phyloP scores from a whole-genome alignment of 2,113 vertebrate species.

The Neogobius melanostomus region DNA sequence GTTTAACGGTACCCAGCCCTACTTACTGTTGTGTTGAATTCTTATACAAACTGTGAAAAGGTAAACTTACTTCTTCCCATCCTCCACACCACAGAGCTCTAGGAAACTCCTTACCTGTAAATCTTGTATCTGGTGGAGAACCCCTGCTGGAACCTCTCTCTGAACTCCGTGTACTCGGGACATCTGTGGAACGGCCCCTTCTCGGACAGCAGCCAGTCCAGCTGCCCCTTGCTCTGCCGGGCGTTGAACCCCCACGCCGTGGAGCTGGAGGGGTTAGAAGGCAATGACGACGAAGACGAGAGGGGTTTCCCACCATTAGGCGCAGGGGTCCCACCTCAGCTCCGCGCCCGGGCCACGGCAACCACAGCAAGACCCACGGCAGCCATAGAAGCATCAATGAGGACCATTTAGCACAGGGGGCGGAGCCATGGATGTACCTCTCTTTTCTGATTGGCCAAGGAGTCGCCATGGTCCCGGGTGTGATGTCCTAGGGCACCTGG shows the following conservation, averaged over 20 bases:
- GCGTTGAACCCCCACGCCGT: constrained; percentile 64
- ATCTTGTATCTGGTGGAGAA: constrained; percentile 99
- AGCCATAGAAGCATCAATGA: constrained; percentile 74
- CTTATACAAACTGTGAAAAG: no score
- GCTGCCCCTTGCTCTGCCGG: constrained; percentile 75
- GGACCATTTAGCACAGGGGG: constrained; percentile 68
- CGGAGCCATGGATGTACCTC: constrained; percentile 81
- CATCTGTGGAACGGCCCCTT: constrained; percentile 94
- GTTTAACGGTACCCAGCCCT: no score
- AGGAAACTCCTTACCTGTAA: constrained; percentile 86
- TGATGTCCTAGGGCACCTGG: constrained; percentile 78
- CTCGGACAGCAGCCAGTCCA: constrained; percentile 96
- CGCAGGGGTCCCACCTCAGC: constrained; percentile 75
- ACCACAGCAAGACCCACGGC: constrained; percentile 72
- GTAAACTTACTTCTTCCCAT: neutral
- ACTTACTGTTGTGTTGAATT: no score
- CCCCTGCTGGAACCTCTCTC: constrained; percentile 92
- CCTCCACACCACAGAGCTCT: neutral
- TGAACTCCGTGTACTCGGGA: constrained; percentile 93
- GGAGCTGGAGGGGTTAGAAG: constrained; percentile 49
- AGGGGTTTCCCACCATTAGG: constrained; percentile 52
- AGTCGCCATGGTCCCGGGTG: constrained; percentile 95
- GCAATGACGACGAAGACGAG: constrained; percentile 26
- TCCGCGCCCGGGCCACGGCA: constrained; percentile 77
- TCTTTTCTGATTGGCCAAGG: constrained; percentile 80